Evolutionary conservation across 2,113 vertebrate species (phyloP).

Genomic region (Paradoxurus hermaphroditus): DNA sequence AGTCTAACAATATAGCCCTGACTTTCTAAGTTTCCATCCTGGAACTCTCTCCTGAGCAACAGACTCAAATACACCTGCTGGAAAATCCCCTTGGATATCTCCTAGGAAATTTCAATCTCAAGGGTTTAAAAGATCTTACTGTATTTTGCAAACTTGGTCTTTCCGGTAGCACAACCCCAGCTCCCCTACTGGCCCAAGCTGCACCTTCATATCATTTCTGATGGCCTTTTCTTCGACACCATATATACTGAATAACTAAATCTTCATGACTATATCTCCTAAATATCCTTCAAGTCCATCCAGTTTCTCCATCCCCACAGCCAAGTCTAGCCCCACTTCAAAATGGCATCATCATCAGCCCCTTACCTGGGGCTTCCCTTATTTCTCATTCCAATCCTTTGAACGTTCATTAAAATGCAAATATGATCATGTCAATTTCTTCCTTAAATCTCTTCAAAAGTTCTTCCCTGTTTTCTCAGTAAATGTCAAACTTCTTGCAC

Average conservation of each 20-base stretch:
- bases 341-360: not conserved
- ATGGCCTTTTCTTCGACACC: not conserved
- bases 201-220: not conserved
- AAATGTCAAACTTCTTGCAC: not conserved
- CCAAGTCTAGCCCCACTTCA: not conserved
- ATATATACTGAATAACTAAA: not conserved
- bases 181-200: not conserved
- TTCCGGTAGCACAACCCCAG: not conserved
- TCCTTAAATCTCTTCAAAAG: not conserved
- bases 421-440: not conserved
- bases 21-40: not conserved
- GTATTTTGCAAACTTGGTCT: not conserved
- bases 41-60: not conserved
- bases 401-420: not conserved
- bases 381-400: not conserved
- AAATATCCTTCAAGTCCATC: not conserved
- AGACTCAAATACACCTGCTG: not conserved
- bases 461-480: not conserved
- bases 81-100: not conserved
- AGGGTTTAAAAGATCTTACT: not conserved
- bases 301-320: not conserved
- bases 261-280: not conserved
- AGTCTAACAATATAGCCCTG: not conserved
- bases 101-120: not conserved
- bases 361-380: not conserved